phyloP scores from a whole-genome alignment of 1,140 invertebrate genomes.

The Potamilus streckersoni region DNA sequence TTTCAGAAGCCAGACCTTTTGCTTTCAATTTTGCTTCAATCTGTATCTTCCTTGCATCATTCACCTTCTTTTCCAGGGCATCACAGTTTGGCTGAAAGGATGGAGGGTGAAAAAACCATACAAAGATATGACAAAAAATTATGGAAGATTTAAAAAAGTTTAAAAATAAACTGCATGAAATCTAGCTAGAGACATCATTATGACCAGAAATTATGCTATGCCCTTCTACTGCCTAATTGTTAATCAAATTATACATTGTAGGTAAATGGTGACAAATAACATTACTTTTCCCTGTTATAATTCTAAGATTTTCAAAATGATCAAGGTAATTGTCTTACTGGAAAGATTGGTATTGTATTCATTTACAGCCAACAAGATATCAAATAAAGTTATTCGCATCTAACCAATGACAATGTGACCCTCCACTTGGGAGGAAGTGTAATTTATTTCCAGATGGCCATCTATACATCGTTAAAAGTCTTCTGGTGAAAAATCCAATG shows the following conservation, averaged over 20 bases:
- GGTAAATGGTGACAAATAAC: neutral
- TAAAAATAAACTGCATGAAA: neutral
- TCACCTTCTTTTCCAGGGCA: slow-evolving; percentile 80
- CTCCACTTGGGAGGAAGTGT: no score
- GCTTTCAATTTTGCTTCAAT: slow-evolving; percentile 81
- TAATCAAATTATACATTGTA: neutral
- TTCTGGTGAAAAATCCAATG: no score
- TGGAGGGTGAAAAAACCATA: neutral
- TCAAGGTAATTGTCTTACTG: no score
- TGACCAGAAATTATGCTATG: neutral
- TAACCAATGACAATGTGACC: no score
- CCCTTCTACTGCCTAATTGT: neutral
- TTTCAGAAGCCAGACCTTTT: slow-evolving; percentile 50
- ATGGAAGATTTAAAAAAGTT: neutral
- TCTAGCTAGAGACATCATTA: neutral
- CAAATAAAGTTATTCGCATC: no score
- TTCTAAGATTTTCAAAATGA: no score
- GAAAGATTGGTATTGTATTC: no score
- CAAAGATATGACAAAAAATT: neutral
- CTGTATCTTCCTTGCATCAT: slow-evolving; percentile 80
- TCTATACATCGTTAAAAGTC: no score
- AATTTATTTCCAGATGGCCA: no score
- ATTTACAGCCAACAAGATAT: no score
- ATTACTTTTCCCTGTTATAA: no score
- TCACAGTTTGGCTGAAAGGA: slow-evolving; percentile 77